phyloP scores from a whole-genome alignment of 30 jellyfish, hydroid and myxozoan species.

The Catostylus mosaicus region DNA sequence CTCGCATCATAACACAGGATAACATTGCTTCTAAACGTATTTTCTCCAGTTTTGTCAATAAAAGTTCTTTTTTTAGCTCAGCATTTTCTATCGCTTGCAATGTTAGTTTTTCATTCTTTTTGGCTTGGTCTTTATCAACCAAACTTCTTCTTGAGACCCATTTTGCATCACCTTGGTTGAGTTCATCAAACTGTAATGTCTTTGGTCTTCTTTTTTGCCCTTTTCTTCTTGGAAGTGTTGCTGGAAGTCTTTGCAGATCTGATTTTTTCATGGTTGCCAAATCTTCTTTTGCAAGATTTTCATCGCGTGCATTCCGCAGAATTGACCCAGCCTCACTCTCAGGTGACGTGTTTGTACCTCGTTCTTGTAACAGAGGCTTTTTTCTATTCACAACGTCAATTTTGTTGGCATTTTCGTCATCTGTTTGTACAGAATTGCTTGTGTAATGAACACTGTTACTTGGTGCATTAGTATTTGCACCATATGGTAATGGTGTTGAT shows the following conservation, averaged over 20 bases:
- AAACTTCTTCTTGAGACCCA: conserved; percentile 56
- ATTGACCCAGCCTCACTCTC: conserved; percentile 55
- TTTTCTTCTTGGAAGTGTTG: conserved; percentile 62
- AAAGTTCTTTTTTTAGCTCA: conserved; percentile 84
- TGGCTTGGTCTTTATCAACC: conserved; percentile 58
- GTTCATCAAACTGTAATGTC: conserved; percentile 47
- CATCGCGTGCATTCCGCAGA: background rate
- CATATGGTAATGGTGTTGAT: conserved; percentile 60
- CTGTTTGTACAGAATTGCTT: conserved; percentile 18
- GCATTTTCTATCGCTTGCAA: conserved; percentile 91
- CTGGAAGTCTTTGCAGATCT: conserved; percentile 52
- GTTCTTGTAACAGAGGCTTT: conserved; percentile 15
- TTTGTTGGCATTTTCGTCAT: conserved; percentile 12
- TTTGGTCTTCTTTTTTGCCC: conserved; percentile 51
- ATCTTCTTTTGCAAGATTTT: background rate
- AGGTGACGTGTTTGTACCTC: conserved; percentile 57
- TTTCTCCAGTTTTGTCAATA: conserved; percentile 91
- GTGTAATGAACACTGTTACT: background rate
- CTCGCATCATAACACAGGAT: conserved; percentile 89
- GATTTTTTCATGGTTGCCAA: background rate
- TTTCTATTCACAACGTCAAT: background rate
- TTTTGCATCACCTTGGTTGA: conserved; percentile 30
- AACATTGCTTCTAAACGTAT: conserved; percentile 95
- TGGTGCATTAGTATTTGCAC: background rate
- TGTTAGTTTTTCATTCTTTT: conserved; percentile 67